phyloP scores from a whole-genome alignment of 2,797 vertebrate species.

The Lagodon rhomboides region DNA sequence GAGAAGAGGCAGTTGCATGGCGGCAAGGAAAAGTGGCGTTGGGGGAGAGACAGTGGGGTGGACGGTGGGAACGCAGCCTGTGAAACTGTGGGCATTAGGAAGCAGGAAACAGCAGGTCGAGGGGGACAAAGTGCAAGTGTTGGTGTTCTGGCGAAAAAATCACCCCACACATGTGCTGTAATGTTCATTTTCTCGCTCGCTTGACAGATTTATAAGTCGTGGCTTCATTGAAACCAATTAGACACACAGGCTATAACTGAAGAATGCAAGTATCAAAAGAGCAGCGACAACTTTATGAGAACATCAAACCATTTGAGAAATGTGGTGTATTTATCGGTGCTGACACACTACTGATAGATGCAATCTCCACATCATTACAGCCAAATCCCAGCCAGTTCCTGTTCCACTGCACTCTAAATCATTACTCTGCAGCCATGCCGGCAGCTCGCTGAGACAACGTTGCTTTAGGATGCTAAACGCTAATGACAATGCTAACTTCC shows the following conservation, averaged over 20 bases:
- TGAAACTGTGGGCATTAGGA: slow-evolving; percentile 67
- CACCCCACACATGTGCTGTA: slow-evolving; percentile 23
- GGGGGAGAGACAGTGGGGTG: slow-evolving; percentile 23
- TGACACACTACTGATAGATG: slow-evolving; percentile 1
- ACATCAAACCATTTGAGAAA: slow-evolving; percentile 17
- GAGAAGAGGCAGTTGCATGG: slow-evolving; percentile 28
- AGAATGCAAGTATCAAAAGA: slow-evolving; percentile 1
- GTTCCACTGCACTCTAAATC: background rate
- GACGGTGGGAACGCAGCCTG: slow-evolving; percentile 63
- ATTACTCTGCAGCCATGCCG: background rate
- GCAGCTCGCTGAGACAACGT: background rate
- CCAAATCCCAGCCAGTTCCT: background rate
- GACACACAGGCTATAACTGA: background rate
- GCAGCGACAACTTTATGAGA: slow-evolving; percentile 2
- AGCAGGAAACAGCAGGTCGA: slow-evolving; percentile 72
- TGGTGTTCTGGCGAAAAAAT: slow-evolving; percentile 23
- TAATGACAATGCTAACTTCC: background rate
- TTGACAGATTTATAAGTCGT: slow-evolving; percentile 18
- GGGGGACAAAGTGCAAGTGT: slow-evolving; percentile 46
- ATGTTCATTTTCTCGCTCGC: slow-evolving; percentile 45
- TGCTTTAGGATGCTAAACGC: background rate
- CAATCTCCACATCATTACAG: background rate
- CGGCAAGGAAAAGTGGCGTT: slow-evolving; percentile 40
- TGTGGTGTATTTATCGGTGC: slow-evolving; percentile 10
- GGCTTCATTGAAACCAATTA: slow-evolving; percentile 14